Conservation (phyloP, 2,113 vertebrate species). For the Coregonus clupeaformis region DNA sequence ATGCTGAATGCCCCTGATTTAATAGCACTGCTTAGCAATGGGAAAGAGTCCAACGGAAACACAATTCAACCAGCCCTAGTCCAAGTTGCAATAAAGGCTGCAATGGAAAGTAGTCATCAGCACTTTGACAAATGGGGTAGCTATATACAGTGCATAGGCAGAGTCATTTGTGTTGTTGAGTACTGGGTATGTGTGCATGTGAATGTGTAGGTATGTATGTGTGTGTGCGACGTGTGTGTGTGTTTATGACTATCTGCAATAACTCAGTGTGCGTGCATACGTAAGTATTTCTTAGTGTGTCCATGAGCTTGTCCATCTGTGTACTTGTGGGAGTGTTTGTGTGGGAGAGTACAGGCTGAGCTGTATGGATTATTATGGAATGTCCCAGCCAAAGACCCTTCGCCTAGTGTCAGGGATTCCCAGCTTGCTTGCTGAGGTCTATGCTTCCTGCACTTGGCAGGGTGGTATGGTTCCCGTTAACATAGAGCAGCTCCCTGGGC, state of each 20-base stretch:
- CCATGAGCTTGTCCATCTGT: constrained; percentile 10
- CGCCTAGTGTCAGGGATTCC: constrained; percentile 60
- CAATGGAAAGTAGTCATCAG: constrained; percentile 24
- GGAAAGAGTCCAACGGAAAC: constrained; percentile 21
- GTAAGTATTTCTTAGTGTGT: constrained; percentile 6
- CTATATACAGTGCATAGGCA: neutral
- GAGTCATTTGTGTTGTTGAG: neutral
- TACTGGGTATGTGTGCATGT: neutral
- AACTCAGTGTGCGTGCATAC: neutral
- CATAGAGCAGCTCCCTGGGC: constrained; percentile 33
- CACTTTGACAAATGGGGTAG: neutral
- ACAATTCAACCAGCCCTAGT: neutral
- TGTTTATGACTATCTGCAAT: neutral
- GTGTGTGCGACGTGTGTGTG: neutral
- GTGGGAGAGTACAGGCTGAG: constrained; percentile 30
- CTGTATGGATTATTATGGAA: constrained; percentile 26
- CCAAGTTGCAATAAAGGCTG: neutral
- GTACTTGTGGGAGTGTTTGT: neutral
- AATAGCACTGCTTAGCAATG: constrained; percentile 20
- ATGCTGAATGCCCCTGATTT: neutral
- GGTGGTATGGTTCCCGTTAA: constrained; percentile 43
- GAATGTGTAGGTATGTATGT: constrained; percentile 1
- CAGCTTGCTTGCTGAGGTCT: constrained; percentile 60
- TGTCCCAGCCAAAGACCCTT: constrained; percentile 48
- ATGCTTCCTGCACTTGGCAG: constrained; percentile 44